These are phyloP conservation scores for Nowickia ferox DNA, from an alignment of 2,888 invertebrate species.

Conservation along the genomic window DNA sequence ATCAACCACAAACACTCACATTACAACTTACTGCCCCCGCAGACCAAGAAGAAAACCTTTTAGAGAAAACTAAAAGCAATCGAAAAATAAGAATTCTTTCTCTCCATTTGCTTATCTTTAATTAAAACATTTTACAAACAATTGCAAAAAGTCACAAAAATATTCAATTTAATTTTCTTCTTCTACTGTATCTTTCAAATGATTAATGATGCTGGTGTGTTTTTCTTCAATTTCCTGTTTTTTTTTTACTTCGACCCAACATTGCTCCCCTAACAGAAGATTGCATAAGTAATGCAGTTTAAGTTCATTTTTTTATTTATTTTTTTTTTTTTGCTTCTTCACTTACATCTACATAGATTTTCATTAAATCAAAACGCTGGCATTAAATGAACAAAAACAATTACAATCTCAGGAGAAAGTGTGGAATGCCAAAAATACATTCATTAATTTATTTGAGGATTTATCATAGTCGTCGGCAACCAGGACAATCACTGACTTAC, in stretches of 20 bases:
- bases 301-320: not conserved
- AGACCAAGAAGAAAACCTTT: not conserved
- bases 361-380: conserved; percentile 67
- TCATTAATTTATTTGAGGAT: conserved; percentile 73
- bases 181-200: conserved; percentile 53
- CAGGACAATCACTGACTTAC: conserved; percentile 75
- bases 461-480: not conserved
- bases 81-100: conserved; percentile 1
- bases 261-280: conserved; percentile 42
- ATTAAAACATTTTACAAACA: conserved; percentile 50
- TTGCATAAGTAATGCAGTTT: conserved; percentile 68
- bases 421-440: conserved; percentile 43
- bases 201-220: conserved; percentile 63
- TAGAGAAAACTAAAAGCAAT: not conserved
- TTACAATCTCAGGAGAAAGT: conserved; percentile 42
- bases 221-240: conserved; percentile 18
- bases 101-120: conserved; percentile 24
- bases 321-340: conserved; percentile 6
- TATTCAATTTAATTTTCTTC: conserved; percentile 68
- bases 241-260: not conserved
- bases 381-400: conserved; percentile 70
- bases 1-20: not conserved
- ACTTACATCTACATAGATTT: conserved; percentile 48
- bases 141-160: conserved; percentile 43
- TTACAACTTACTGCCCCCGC: not conserved